Base-by-base conservation (phyloP, 2,797 vertebrate genomes). In the Heteromormyrus szaboi region DNA sequence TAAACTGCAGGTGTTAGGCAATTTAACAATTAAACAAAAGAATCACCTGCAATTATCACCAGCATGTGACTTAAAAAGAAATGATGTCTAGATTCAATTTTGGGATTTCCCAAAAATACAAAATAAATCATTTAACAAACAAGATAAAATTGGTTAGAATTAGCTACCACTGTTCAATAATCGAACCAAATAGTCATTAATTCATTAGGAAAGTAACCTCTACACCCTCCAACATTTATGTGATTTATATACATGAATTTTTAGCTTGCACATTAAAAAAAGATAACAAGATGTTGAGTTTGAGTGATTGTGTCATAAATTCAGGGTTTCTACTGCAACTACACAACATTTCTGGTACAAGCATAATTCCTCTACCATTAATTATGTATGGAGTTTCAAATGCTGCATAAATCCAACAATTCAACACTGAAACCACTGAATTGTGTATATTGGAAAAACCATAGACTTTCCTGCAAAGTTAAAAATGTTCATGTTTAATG, bases 1-100 rank as follows among this genome's bases (percentile, higher is more conserved):
- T 85, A 46, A 51, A 50, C 83, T 25, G 83, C 44, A 85, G 83
- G 83, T 85, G 48, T 85, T 50, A 51, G 46, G 50, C 83, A 85
- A 85, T 85, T 85, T 25, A 25, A 51, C 46, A 85, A 85, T 85
- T 85, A 85, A 85, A 37, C 68, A 37, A 33, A 72, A 12, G 44
- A 85, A 85, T 85, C 44, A 50, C 11, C 48, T 85, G 44, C 44
- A 85, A 85, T 85, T 85, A 85, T 25, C 19, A 51, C 37, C 53
- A 81, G 72, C 53, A 8, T 56, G 51, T 22, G 50, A 76, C 68
- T 41, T 37, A 14, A n/a, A 68, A 51, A n/a, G 9, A 65, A 51
- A 41, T 44, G 2, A 81, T 9, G 37, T 81, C 46, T 46, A 3
- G 37, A 46, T 37, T 17, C 14, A 46, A 3, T 81, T 81, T 81